Conservation (phyloP, 1,140 invertebrate genomes). For the Condylostylus longicornis region DNA sequence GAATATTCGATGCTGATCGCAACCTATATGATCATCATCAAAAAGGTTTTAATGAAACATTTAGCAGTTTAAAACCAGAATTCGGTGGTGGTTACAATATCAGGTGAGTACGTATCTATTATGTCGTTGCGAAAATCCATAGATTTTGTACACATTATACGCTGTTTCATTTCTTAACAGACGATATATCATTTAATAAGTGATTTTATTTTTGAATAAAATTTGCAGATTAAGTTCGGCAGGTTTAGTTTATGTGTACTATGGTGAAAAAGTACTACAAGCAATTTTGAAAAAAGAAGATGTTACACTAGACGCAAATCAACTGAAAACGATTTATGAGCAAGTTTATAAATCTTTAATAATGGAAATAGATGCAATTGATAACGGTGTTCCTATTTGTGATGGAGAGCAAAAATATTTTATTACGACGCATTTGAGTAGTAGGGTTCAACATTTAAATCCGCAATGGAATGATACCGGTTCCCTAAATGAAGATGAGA, state of each 20-base stretch:
- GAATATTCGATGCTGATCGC: conserved; percentile 58
- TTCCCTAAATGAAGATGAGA: conserved; percentile 36
- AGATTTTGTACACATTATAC: too few species aligned
- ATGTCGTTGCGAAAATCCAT: too few species aligned
- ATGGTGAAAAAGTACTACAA: conserved; percentile 67
- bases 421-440: conserved; percentile 63
- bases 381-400: conserved; percentile 78
- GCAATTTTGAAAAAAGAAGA: conserved; percentile 34
- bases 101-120: conserved; percentile 23
- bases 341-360: conserved; percentile 83
- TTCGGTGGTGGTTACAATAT: conserved; percentile 37
- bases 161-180: too few species aligned
- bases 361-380: conserved; percentile 89
- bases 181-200: neutral
- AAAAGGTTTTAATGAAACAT: conserved; percentile 45
- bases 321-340: conserved; percentile 50
- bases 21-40: conserved; percentile 94
- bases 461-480: conserved; percentile 68
- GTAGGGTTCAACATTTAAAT: conserved; percentile 64
- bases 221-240: conserved; percentile 82
- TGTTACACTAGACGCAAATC: conserved; percentile 31
- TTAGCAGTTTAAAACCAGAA: conserved; percentile 40
- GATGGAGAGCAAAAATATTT: conserved; percentile 65
- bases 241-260: conserved; percentile 84
- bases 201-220: neutral